Percentiles rank a stretch among this genome's conserved stretches.
Evolutionary conservation across 1,140 invertebrate genomes (phyloP).

Genomic region (Cyclargus thomasi): DNA sequence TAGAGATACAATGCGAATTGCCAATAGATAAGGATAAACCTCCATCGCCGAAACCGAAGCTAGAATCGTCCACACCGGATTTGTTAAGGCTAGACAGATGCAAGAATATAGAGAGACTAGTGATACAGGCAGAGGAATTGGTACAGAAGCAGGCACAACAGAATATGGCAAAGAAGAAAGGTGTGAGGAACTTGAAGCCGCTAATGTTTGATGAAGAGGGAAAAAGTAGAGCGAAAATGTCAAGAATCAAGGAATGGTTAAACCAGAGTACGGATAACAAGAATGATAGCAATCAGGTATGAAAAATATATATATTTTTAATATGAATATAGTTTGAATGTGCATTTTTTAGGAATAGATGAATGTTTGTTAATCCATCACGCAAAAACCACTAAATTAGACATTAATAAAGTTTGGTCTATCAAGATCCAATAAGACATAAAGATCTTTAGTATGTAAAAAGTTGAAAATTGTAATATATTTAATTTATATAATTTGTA

Average conservation of each 20-base stretch:
- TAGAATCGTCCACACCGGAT: slow-evolving; percentile 55
- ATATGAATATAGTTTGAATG: too few relatives aligned
- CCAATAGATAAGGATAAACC: slow-evolving; percentile 48
- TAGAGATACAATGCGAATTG: slow-evolving; percentile 66
- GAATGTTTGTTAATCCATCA: too few relatives aligned
- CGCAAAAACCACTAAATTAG: too few relatives aligned
- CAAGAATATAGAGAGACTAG: slow-evolving; percentile 79
- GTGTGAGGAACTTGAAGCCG: slow-evolving; percentile 72
- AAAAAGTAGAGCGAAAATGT: slow-evolving; percentile 77
- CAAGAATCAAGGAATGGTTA: slow-evolving; percentile 82
- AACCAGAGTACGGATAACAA: slow-evolving; percentile 70
- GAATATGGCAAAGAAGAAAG: slow-evolving; percentile 62
- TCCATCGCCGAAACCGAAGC: slow-evolving; percentile 47
- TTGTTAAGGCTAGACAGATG: slow-evolving; percentile 51
- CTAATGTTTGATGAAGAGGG: slow-evolving; percentile 72
- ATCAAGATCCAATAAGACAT: too few relatives aligned
- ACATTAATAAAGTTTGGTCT: too few relatives aligned
- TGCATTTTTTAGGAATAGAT: background rate
- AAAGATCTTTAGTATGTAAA: too few relatives aligned
- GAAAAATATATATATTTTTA: background rate
- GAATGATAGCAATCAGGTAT: slow-evolving; percentile 61
- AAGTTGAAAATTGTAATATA: too few relatives aligned
- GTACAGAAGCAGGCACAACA: slow-evolving; percentile 75
- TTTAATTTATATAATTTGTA: too few relatives aligned
- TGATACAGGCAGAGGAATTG: slow-evolving; percentile 83